Base-by-base conservation (phyloP, 2,888 invertebrate species). In the Lapara coniferarum region DNA sequence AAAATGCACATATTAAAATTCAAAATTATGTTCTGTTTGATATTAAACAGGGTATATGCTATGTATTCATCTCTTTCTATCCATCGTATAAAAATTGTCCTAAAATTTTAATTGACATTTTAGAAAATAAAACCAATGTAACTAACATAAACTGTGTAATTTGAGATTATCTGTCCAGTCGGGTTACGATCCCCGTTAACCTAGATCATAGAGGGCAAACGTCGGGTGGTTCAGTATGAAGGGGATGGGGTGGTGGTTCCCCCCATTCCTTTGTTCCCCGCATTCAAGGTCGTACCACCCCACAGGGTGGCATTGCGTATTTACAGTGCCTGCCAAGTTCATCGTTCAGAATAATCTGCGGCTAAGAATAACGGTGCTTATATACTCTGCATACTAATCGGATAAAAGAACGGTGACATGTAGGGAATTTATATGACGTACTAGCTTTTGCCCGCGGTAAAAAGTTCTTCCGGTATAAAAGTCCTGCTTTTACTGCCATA, bases 211-310 rank as follows among this genome's bases (percentile, higher is more conserved):
- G 66, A 74, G 73, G 68, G 56, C 73, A 71, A 72, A 71, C 71
- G 69, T 67, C 72, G 75, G 74, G 77, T 73, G 75, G 69, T 6
- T 37, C 37, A 2, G 71, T 71, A 74, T 68, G 69, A 72, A 75
- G 73, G 77, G 73, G 81, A 75, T 73, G 75, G 78, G 79, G 77
- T 71, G 73, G 67, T 71, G 37, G 13, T 19, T 70, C 70, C 70
- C 76, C 80, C 81, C 81, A 83, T 76, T 76, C 77, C 84, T 86
- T 86, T 86, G 88, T 88, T 85, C 78, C 67, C 72, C 71, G 73
- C 80, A 74, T 80, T 83, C 87, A 90, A 89, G 89, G 89, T 77
- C 85, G 74, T 67, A 16, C 75, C 74, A 71, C 77, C 76, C 76
- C 71, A 72, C 58, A 69, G 71, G 69, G 72, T 55, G 55, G 49